Base-by-base conservation (phyloP, 2,797 vertebrate genomes). In the Myripristis murdjan region DNA sequence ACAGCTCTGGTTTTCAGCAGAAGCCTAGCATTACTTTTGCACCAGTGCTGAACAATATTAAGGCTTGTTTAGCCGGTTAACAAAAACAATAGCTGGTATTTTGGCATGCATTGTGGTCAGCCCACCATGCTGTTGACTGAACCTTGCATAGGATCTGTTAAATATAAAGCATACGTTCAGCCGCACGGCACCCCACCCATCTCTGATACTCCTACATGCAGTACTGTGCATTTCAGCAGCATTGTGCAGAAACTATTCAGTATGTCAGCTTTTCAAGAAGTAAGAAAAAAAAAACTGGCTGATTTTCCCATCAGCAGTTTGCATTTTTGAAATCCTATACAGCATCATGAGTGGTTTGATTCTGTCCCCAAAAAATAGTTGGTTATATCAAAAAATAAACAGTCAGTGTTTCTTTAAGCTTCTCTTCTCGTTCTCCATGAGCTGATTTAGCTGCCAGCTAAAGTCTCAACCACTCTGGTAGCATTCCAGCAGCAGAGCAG, bases 401-500 rank as follows among this genome's bases (percentile, higher is more conserved):
- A 20, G 48, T 24, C 22, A 9, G 18, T 61, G 75, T 55, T 55
- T 47, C 44, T 70, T 55, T 44, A 46, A 75, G 39, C 18, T 26
- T 15, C 10, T 58, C 11, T 56, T 28, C 12, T 31, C 1, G 7
- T n/a, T 57, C 44, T 53, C 37, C 24, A 15, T 78, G 64, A 80
- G 44, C 12, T 61, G 43, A 56, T 84, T 75, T 22, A 67, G 44
- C 58, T 39, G 35, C 63, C 41, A 6, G 56, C 56, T 47, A 1
- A 74, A 43, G 33, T 62, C 52, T 18, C 81, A 85, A 76, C 73
- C 68, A 51, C 81, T 71, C 75, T 55, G 74, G 81, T 80, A n/a
- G 64, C 83, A 82, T 90, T 86, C 85, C 70, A 82, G 74, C 70
- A 53, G 63, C 52, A 18, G 49, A 37, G 64, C 46, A 28, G 10